These are phyloP conservation scores for Koerneria pararmatus DNA, from an alignment of 2,888 invertebrate species.

Conservation along the genomic window DNA sequence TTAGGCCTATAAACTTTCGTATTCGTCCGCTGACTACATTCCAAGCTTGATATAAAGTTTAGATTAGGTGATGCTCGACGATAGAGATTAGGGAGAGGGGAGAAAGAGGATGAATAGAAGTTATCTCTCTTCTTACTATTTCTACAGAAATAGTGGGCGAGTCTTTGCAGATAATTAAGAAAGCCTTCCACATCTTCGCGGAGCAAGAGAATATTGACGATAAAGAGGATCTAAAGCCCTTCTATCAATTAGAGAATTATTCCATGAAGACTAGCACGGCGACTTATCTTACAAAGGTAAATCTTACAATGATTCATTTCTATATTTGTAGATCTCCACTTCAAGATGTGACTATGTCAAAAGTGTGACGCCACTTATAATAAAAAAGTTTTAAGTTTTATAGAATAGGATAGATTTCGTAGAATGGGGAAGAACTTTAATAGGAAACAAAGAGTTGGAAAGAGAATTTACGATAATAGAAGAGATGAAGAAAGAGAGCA, in stretches of 20 bases:
- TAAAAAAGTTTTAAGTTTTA: too few species aligned
- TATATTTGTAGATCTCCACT: too few species aligned
- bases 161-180: constrained; percentile 43
- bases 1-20: too few species aligned
- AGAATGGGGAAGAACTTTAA: too few species aligned
- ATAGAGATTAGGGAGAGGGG: background rate
- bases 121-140: constrained; percentile 6
- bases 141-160: background rate
- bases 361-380: too few species aligned
- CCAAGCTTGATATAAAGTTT: too few species aligned
- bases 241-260: constrained; percentile 52
- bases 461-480: too few species aligned
- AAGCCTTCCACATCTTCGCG: constrained; percentile 50
- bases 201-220: constrained; percentile 43
- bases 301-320: background rate
- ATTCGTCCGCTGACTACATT: too few species aligned
- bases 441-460: too few species aligned
- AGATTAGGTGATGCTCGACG: constrained; percentile 5
- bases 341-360: too few species aligned
- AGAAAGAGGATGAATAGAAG: constrained; percentile 12
- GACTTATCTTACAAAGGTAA: constrained; percentile 52
- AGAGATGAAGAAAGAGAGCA: too few species aligned
- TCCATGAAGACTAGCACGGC: constrained; percentile 45
- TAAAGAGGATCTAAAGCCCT: constrained; percentile 46
- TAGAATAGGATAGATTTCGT: too few species aligned